These are phyloP conservation scores for Alsophila aescularia DNA, from an alignment of 2,888 invertebrate species.

Conservation along the genomic window DNA sequence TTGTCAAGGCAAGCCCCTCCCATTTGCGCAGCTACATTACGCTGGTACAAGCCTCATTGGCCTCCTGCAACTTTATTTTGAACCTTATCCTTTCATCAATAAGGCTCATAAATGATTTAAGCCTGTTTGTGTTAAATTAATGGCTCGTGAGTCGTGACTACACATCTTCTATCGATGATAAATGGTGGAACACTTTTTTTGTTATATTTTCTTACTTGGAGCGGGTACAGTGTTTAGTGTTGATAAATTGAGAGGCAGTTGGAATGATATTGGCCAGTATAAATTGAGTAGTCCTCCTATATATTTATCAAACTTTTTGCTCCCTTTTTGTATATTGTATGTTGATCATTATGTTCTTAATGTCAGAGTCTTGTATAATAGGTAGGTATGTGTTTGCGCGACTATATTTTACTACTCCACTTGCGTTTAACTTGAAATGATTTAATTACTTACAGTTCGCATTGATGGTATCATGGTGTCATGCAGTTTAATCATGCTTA, in stretches of 20 bases:
- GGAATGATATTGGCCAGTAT: background rate
- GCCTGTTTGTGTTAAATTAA: conserved; percentile 24
- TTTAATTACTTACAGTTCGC: too few species aligned
- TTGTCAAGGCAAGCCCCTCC: conserved; percentile 71
- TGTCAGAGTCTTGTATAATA: too few species aligned
- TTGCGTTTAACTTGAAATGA: too few species aligned
- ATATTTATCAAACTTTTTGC: too few species aligned
- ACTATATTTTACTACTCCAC: too few species aligned
- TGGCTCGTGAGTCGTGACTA: conserved; percentile 39
- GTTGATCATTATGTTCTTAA: too few species aligned
- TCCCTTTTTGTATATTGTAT: too few species aligned
- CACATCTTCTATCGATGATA: conserved; percentile 39
- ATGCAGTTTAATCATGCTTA: too few species aligned
- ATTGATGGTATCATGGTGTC: too few species aligned
- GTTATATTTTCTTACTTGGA: conserved; percentile 31
- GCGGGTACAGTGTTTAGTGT: conserved; percentile 6
- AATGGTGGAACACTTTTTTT: conserved; percentile 31
- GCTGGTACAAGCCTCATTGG: conserved; percentile 37
- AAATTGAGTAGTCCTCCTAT: too few species aligned
- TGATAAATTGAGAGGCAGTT: background rate
- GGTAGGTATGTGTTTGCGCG: too few species aligned
- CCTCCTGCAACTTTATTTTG: conserved; percentile 19
- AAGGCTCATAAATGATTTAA: conserved; percentile 20
- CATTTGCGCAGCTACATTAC: conserved; percentile 69
- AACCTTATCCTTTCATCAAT: conserved; percentile 39